These are phyloP conservation scores for Chloroceryle aenea DNA, from an alignment of 2,113 vertebrate species.

Conservation along the genomic window DNA sequence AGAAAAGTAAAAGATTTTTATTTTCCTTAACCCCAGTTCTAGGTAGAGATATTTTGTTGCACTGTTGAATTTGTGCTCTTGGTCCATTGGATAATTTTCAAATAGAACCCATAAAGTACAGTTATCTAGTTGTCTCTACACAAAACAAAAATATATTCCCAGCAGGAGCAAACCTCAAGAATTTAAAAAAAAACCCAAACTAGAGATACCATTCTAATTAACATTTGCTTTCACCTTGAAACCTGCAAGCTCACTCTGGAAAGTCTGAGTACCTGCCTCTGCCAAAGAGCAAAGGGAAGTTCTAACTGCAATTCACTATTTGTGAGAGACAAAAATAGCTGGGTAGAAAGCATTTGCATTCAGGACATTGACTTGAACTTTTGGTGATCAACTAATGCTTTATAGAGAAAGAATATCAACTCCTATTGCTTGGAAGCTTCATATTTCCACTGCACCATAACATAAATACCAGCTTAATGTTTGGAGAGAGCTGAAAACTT, in stretches of 20 bases:
- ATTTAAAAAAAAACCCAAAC: background rate
- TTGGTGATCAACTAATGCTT: background rate
- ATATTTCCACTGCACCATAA: background rate
- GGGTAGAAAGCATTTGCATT: background rate
- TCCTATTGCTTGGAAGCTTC: background rate
- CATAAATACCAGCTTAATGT: background rate
- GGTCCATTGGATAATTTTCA: background rate
- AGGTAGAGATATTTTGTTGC: background rate
- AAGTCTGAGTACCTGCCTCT: background rate
- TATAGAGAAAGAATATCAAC: background rate
- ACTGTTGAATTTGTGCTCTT: background rate
- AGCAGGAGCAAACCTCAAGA: background rate
- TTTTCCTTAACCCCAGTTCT: background rate
- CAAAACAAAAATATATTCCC: background rate
- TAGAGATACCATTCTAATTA: background rate
- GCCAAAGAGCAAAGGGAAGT: background rate
- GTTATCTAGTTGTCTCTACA: background rate
- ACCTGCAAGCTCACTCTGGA: background rate
- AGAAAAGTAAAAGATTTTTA: background rate
- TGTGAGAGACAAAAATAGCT: fast-evolving
- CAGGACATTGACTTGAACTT: background rate
- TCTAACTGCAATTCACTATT: background rate
- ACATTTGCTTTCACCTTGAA: background rate
- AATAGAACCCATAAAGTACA: background rate
- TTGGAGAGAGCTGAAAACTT: background rate